phyloP scores from a whole-genome alignment of 2,888 invertebrate genomes.

The Lamellibrachia satsuma region DNA sequence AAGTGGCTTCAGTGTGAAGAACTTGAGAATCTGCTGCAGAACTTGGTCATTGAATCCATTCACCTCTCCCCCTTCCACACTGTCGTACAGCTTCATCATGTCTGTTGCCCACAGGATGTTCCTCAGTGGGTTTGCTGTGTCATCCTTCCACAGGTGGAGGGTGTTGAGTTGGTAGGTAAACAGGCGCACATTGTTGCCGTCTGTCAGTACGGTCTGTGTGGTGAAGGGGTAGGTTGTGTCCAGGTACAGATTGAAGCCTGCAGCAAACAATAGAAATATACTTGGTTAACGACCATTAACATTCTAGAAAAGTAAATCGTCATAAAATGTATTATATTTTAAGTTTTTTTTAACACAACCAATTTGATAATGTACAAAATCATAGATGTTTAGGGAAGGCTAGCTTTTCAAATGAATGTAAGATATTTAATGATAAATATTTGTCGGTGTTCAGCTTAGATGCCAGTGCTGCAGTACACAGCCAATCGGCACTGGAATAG shows the following conservation, averaged over 20 bases:
- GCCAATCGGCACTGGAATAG: no score
- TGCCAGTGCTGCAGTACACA: no score
- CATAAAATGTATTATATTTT: background rate
- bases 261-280: background rate
- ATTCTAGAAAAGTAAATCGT: background rate
- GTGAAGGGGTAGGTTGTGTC: conserved; percentile 91
- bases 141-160: conserved; percentile 72
- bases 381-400: no score
- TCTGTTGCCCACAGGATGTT: conserved; percentile 85
- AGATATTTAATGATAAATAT: no score
- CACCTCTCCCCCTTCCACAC: conserved; percentile 70
- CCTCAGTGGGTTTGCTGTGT: conserved; percentile 73
- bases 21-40: conserved; percentile 77
- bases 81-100: conserved; percentile 79
- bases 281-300: background rate
- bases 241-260: conserved; percentile 86
- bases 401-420: no score
- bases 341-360: no score
- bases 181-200: conserved; percentile 87
- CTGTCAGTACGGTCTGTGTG: conserved; percentile 87
- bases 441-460: background rate
- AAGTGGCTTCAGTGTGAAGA: conserved; percentile 70
- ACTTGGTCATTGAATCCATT: conserved; percentile 82
- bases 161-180: conserved; percentile 92
- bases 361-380: no score